Evolutionary conservation across 1,140 invertebrate genomes (phyloP), one percentile per base, ranked within the genome.

Genomic region (Alviniconcha marisindica): DNA sequence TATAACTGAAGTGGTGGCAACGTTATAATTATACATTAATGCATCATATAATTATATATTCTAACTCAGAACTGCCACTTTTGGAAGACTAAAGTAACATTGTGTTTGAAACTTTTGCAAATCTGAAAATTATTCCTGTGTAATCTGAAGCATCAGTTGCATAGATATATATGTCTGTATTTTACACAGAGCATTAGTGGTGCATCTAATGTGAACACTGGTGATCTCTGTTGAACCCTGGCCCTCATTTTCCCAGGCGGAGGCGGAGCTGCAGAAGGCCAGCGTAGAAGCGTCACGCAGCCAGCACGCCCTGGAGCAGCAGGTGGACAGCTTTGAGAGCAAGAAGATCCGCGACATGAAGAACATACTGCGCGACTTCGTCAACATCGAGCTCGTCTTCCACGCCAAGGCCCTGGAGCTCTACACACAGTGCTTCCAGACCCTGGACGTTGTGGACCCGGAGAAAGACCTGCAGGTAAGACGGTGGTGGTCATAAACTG

Each of bases 271-370:
- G 77, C 91, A 92, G 82, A 89, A 88, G 69, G 91, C 90, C 31
- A 90, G 89, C 77, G 87, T 92, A 2, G 90, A 93, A 63, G 89
- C 91, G 10, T 88, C 90, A 48, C 77, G 90, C 14, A 87, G 84
- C 33, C 87, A 86, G 7, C 92, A 91, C 80, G 86, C 83, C 69
- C 83, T 93, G 38, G 91, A 93, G 84, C 91, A 93, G 84, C 90
- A 91, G 77, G 87, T 90, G 33, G 90, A 92, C 82, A 91, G 87
- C 81, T 93, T 93, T 90, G 92, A 93, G 83, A 77, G 83, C 51
- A 91, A 92, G 80, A 93, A 93, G 85, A 77, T 93, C 33, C 82
- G 86, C 84, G 92, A 93, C 87, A 38, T 92, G 36, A 92, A 92
- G 91, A 90, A 91, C 86, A 87, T 91, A 10, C 60, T 92, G 85